Base-by-base conservation (phyloP, 2,888 invertebrate genomes). In the Pogonocherus hispidulus region DNA sequence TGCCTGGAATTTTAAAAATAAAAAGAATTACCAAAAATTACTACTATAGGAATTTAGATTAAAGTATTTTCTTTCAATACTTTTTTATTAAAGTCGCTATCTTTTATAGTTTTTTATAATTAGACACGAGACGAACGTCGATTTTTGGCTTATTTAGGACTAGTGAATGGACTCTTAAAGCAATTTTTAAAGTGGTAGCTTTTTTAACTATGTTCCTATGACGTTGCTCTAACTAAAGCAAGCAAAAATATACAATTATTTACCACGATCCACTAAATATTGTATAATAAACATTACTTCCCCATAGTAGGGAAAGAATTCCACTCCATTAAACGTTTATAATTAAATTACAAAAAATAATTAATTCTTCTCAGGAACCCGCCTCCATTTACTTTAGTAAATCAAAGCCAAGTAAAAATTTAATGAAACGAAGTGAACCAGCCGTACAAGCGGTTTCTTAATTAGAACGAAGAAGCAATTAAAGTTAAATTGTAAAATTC, bases 401-500 rank as follows among this genome's bases (percentile, higher is more conserved):
- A 46, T 57, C 41, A 57, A 57, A 27, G 57, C 41, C 20, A 16
- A 23, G 44, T 44, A 57, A 57, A 57, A 57, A 27, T 57, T 16
- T 57, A 57, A 46, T 57, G 57, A 23, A 57, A 57, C 44, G 22
- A 46, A 44, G 57, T 18, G 20, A 57, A 9, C 57, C 4, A 20
- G 49, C 37, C 51, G 16, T 62, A 37, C 62, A 51, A 51, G 51
- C 65, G 65, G 65, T 65, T 65, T 47, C 47, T 37, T 65, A 65
- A 65, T 65, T 65, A 65, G 57, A 65, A 57, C 41, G 49, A 51
- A 23, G 46, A 47, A 32, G 57, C 49, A 32, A 57, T 65, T 65
- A 49, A 65, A 65, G 65, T 49, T 65, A 65, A 57, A 65, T 65
- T 57, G 49, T 57, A 37, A 57, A 65, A 57, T 47, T 65, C 47